phyloP scores from a whole-genome alignment of 2,113 vertebrate species.

The Chionodraco myersi region DNA sequence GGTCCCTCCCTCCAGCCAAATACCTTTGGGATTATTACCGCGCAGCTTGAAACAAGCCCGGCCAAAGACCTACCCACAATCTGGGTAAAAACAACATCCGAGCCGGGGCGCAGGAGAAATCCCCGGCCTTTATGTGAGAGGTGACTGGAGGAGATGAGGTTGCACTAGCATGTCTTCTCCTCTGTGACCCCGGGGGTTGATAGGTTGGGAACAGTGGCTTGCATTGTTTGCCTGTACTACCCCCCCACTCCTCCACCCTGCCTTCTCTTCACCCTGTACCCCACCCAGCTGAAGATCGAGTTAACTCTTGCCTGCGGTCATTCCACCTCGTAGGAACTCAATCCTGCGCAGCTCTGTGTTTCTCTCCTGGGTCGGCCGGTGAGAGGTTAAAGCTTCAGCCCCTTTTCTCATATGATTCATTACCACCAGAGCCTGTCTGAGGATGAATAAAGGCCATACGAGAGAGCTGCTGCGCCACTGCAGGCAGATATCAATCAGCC shows the following conservation, averaged over 20 bases:
- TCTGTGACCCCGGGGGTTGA: slow-evolving; percentile 75
- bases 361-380: slow-evolving; percentile 52
- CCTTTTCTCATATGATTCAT: slow-evolving; percentile 67
- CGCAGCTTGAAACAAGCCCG: slow-evolving; percentile 64
- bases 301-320: slow-evolving; percentile 83
- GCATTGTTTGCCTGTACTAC: slow-evolving; percentile 73
- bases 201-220: slow-evolving; percentile 78
- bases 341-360: slow-evolving; percentile 56
- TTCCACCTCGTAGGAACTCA: slow-evolving; percentile 75
- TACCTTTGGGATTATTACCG: slow-evolving; percentile 79
- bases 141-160: slow-evolving; percentile 79
- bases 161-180: slow-evolving; percentile 81
- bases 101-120: slow-evolving; percentile 73
- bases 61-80: slow-evolving; percentile 65
- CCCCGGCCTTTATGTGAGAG: slow-evolving; percentile 80
- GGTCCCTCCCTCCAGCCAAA: slow-evolving; percentile 75
- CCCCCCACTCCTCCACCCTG: slow-evolving; percentile 48
- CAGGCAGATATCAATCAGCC: slow-evolving; percentile 61
- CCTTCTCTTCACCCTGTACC: slow-evolving; percentile 70
- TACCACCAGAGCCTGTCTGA: slow-evolving; percentile 35
- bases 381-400: slow-evolving; percentile 64
- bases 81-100: slow-evolving; percentile 77
- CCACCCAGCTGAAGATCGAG: slow-evolving; percentile 79
- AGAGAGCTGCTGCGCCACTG: slow-evolving; percentile 48
- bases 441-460: slow-evolving; percentile 42